Base-by-base conservation (phyloP, 2,113 vertebrate genomes). In the Cervus canadensis region DNA sequence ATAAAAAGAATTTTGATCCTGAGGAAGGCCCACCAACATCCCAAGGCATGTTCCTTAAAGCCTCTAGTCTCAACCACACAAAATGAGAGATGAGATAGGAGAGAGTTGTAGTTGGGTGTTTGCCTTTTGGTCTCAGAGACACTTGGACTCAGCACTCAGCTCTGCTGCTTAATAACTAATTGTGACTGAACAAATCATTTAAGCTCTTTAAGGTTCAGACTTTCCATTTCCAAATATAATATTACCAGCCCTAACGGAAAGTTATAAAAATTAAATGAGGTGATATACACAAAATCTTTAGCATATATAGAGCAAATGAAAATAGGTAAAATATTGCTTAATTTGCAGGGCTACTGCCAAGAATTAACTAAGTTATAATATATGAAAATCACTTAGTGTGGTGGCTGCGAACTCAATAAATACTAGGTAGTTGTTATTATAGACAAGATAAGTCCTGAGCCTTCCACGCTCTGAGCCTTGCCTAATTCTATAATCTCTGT, bases 311-410 rank as follows among this genome's bases (percentile, higher is more conserved):
- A 0, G 26, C 84, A 95, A 56, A 60, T 16, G 45, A 76, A 92
- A 36, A 93, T 10, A 11, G 40, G 21, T 45, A 88, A 97, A 97
- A 83, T 30, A 59, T 23, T 43, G 56, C 43, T 82, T 90, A 91
- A 94, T 60, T 85, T 90, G 17, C 23, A 81, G 28, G 56, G n/a
- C n/a, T 94, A 52, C 3, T 81, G 21, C 17, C 14, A 86, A 89
- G 33, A 91, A 82, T 67, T 89, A 94, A 93, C 48, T 87, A n/a
- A 59, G 52, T 84, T 48, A 36, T 54, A 97, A 92, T 45, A 92
- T 28, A 60, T 36, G 43, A 71, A 96, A 92, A 71, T 78, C 78
- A 91, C 57, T 83, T 91, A 52, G 60, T 57, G 30, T 17, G 25
- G 2, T 57, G 52, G 56, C 43, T 95, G 14, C 0, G 1, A 64